A percentile compares a stretch with the other conserved stretches of the same genome.
Conservation (phyloP, 2,888 invertebrate genomes). For the Pheosia gnoma region DNA sequence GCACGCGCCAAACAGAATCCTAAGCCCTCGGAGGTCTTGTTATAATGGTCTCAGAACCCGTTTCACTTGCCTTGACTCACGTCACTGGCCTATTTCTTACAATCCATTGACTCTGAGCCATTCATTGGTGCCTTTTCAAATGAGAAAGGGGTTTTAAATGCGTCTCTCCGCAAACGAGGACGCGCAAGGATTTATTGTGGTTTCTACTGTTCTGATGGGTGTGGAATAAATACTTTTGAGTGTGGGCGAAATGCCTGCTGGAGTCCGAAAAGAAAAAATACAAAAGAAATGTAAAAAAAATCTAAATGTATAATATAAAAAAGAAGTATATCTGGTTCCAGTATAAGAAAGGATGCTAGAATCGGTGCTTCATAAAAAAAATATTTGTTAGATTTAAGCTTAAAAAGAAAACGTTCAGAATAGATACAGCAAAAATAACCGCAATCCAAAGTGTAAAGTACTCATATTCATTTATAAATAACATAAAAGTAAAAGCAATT, state of each 20-base stretch:
- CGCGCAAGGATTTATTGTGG: conserved; percentile 61
- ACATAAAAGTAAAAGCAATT: too few relatives aligned
- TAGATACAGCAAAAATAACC: too few relatives aligned
- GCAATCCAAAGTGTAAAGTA: too few relatives aligned
- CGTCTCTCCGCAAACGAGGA: conserved; percentile 69
- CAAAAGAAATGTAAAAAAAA: too few relatives aligned
- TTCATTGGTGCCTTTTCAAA: conserved; percentile 79
- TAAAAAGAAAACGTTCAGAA: too few relatives aligned
- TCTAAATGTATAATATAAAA: too few relatives aligned
- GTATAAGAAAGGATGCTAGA: too few relatives aligned
- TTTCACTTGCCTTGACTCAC: conserved; percentile 69
- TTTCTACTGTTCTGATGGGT: conserved; percentile 32
- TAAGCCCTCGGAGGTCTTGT: conserved; percentile 52
- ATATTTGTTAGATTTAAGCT: too few relatives aligned
- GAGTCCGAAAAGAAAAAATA: not conserved
- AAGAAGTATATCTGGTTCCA: too few relatives aligned
- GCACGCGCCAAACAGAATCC: conserved; percentile 33
- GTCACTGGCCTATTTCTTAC: conserved; percentile 80
- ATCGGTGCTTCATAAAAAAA: too few relatives aligned
- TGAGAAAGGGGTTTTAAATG: conserved; percentile 71
- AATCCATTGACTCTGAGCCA: conserved; percentile 78
- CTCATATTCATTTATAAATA: too few relatives aligned
- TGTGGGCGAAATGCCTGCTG: not conserved
- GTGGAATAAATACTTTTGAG: conserved; percentile 9
- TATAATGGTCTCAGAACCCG: conserved; percentile 59